A percentile compares a stretch with the other conserved stretches of the same genome.
Conservation (phyloP, 2,113 vertebrate genomes). For the Ovis aries region DNA sequence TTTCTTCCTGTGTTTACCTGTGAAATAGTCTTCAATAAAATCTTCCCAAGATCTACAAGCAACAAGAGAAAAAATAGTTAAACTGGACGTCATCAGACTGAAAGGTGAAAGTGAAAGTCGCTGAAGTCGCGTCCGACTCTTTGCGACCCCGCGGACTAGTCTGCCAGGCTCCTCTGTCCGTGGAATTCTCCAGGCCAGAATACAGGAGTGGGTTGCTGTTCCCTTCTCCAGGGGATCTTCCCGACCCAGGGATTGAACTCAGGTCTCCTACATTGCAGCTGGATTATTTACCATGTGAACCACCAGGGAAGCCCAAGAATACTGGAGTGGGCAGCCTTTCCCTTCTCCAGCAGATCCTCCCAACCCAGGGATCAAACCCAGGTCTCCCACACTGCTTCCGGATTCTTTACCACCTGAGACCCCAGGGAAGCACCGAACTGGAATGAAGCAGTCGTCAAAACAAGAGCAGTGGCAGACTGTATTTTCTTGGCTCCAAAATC, state of each 20-base stretch:
- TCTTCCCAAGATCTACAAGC: not conserved
- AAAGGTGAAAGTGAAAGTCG: not conserved
- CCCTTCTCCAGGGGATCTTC: not conserved
- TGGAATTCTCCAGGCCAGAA: not conserved
- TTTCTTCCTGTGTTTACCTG: not conserved
- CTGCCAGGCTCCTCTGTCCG: not conserved
- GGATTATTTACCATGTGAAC: not conserved
- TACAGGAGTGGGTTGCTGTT: not conserved
- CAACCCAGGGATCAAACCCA: not conserved
- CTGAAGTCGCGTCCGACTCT: not conserved
- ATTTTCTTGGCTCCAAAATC: not conserved
- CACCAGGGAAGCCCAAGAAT: not conserved
- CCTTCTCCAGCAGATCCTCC: accelerated
- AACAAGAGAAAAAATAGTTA: not conserved
- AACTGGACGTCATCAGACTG: not conserved
- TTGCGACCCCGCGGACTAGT: not conserved
- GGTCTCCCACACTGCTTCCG: not conserved
- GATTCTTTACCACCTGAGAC: not conserved
- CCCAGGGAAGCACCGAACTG: not conserved
- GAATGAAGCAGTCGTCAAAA: not conserved
- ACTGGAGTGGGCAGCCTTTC: not conserved
- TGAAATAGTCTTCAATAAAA: not conserved
- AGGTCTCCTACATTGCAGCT: not conserved
- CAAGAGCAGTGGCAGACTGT: not conserved
- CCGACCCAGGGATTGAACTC: not conserved